Evolutionary conservation across 2,888 invertebrate species (phyloP).

Genomic region (Ptychoptera contaminata): DNA sequence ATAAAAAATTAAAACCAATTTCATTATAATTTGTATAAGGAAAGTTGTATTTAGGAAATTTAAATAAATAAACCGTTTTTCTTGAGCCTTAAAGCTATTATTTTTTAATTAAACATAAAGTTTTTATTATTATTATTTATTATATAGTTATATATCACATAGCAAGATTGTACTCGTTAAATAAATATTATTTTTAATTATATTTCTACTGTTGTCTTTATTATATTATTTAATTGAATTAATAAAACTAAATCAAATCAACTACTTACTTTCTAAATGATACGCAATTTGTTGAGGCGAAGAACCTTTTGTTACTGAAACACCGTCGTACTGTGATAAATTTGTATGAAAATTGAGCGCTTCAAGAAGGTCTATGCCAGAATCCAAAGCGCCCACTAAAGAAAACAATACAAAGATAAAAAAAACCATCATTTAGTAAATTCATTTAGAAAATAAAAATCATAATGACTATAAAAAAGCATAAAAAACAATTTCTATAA

Average conservation of each 20-base stretch:
- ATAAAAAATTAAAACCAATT: not conserved
- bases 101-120: too few relatives aligned
- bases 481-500: too few relatives aligned
- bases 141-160: too few relatives aligned
- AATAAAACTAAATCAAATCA: not conserved
- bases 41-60: not conserved
- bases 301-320: slow-evolving; percentile 36
- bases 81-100: too few relatives aligned
- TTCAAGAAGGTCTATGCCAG: slow-evolving; percentile 62
- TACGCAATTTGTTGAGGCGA: slow-evolving; percentile 8
- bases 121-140: too few relatives aligned
- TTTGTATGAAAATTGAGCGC: slow-evolving; percentile 65
- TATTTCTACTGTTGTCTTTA: too few relatives aligned
- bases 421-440: too few relatives aligned
- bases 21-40: not conserved
- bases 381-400: slow-evolving; percentile 39
- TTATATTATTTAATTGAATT: not conserved
- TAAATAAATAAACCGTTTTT: too few relatives aligned
- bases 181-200: too few relatives aligned
- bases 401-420: slow-evolving; percentile 12
- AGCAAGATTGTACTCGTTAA: too few relatives aligned
- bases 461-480: too few relatives aligned
- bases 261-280: slow-evolving; percentile 11
- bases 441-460: too few relatives aligned
- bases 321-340: slow-evolving; percentile 51